Evolutionary conservation across 2,113 vertebrate species (phyloP).

Genomic region (Pimephales promelas): DNA sequence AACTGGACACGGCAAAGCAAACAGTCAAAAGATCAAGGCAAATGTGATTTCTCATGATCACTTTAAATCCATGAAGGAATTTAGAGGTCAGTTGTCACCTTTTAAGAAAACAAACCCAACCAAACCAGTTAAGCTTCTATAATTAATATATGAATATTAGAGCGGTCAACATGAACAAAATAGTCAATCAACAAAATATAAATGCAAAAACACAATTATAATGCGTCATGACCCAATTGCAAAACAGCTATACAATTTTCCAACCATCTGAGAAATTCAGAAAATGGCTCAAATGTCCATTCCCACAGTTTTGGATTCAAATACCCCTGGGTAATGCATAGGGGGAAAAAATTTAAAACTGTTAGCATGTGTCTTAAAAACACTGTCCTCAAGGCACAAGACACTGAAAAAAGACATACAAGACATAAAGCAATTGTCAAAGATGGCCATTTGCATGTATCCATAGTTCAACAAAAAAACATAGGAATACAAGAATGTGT

Average conservation of each 20-base stretch:
- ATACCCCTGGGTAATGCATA: neutral
- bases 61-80: neutral
- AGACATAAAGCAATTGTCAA: neutral
- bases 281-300: neutral
- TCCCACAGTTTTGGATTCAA: neutral
- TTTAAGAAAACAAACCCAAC: neutral
- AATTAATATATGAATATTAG: neutral
- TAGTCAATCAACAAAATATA: neutral
- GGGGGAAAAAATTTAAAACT: neutral
- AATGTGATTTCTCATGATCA: too few relatives aligned
- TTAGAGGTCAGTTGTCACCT: neutral
- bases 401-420: neutral
- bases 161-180: neutral
- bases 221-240: neutral
- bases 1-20: too few relatives aligned
- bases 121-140: neutral
- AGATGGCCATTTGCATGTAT: neutral
- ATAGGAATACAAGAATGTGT: neutral
- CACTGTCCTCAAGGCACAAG: too few relatives aligned
- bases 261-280: neutral
- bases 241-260: neutral
- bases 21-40: too few relatives aligned
- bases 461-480: neutral
- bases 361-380: too few relatives aligned
- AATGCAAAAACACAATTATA: neutral